Evolutionary conservation across 2,888 invertebrate species (phyloP).

Genomic region (Hyles lineata): DNA sequence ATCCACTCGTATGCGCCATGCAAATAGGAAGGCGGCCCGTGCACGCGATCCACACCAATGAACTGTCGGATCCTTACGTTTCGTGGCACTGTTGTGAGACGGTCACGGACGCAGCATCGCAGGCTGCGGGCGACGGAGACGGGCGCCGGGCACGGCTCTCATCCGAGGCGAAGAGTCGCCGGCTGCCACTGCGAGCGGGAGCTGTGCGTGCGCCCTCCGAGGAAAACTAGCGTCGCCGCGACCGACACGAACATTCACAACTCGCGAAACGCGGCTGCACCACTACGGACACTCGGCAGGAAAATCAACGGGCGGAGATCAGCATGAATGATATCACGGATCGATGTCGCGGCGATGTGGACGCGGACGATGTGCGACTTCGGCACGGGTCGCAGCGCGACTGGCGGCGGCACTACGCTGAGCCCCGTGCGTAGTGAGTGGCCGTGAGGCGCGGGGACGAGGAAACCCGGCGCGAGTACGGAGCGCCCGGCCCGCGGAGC

Average conservation of each 20-base stretch:
- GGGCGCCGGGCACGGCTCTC: constrained; percentile 68
- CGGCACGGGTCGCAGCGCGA: constrained; percentile 82
- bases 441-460: constrained; percentile 85
- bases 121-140: constrained; percentile 74
- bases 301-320: constrained; percentile 79
- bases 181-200: constrained; percentile 74
- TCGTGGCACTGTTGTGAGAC: constrained; percentile 82
- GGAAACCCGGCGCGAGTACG: constrained; percentile 84
- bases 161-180: constrained; percentile 69
- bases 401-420: constrained; percentile 80
- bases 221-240: constrained; percentile 76
- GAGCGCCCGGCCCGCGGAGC: constrained; percentile 68
- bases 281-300: constrained; percentile 78
- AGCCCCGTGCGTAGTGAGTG: constrained; percentile 83
- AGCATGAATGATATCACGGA: constrained; percentile 79
- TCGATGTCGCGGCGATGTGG: constrained; percentile 50
- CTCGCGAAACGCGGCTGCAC: constrained; percentile 74
- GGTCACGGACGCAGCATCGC: constrained; percentile 83
- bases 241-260: constrained; percentile 78
- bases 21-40: constrained; percentile 80
- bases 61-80: constrained; percentile 83
- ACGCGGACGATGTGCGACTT: constrained; percentile 64
- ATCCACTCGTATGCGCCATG: constrained; percentile 83
- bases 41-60: constrained; percentile 72
- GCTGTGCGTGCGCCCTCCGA: constrained; percentile 68